Percentiles rank a stretch among this genome's conserved stretches.
Conservation (phyloP, 2,113 vertebrate species). For the Elanoides forficatus region DNA sequence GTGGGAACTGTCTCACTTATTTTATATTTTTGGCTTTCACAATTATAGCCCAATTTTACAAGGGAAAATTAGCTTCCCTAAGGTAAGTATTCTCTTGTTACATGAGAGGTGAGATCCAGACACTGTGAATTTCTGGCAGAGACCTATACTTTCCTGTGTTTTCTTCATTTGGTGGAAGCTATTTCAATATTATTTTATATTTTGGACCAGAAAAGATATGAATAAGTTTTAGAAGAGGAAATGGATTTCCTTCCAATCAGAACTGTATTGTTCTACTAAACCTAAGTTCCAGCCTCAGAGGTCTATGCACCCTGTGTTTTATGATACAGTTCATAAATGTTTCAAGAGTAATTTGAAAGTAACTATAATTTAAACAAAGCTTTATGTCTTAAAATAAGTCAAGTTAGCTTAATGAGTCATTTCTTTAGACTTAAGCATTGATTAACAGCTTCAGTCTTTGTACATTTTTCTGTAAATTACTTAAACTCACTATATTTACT, state of each 20-base stretch:
- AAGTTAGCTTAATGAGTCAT: not conserved
- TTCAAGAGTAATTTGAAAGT: not conserved
- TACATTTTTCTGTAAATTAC: not conserved
- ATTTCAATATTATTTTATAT: conserved; percentile 38
- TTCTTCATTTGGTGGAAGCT: conserved; percentile 34
- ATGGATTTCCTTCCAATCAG: conserved; percentile 33
- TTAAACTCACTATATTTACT: not conserved
- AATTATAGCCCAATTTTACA: conserved; percentile 44
- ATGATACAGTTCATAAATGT: not conserved
- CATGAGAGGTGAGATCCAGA: conserved; percentile 62
- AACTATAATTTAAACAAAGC: not conserved
- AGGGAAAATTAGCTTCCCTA: conserved; percentile 61
- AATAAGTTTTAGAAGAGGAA: conserved; percentile 45
- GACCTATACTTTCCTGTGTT: conserved; percentile 15
- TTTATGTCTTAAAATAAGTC: not conserved
- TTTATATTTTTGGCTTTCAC: conserved; percentile 54
- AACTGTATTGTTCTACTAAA: conserved; percentile 30
- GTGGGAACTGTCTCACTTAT: conserved; percentile 48
- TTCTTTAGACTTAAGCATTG: not conserved
- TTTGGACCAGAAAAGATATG: conserved; percentile 22
- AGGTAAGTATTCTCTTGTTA: conserved; percentile 55
- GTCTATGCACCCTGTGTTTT: not conserved
- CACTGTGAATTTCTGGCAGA: conserved; percentile 60
- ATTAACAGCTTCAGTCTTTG: not conserved
- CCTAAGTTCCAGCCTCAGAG: not conserved